Percentiles rank a stretch among this genome's conserved stretches.
phyloP scores from a whole-genome alignment of 2,113 vertebrate genomes.

The Thunnus maccoyii region DNA sequence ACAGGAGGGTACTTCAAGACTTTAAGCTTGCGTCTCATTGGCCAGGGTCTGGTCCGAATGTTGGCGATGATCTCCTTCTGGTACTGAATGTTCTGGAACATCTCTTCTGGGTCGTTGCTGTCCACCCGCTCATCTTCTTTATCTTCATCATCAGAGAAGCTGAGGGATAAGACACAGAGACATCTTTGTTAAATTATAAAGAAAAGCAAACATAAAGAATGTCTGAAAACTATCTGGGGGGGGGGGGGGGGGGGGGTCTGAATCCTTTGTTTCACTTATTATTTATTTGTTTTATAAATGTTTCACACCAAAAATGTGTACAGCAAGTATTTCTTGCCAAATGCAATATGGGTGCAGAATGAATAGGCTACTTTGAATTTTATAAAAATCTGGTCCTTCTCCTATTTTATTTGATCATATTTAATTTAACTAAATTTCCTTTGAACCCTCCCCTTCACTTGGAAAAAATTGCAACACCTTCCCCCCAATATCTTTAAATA shows the following conservation, averaged over 20 bases:
- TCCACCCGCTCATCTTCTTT: slow-evolving; percentile 87
- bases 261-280: no score
- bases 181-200: no score
- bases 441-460: background rate
- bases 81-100: slow-evolving; percentile 98
- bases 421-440: no score
- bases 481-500: no score
- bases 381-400: no score
- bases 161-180: slow-evolving; percentile 59
- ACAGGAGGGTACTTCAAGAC: slow-evolving; percentile 87
- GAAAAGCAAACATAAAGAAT: background rate
- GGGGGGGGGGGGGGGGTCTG: background rate
- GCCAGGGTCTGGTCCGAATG: slow-evolving; percentile 94
- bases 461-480: background rate
- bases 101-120: slow-evolving; percentile 93
- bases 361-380: no score
- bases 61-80: slow-evolving; percentile 97
- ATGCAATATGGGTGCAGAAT: no score
- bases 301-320: no score
- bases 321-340: no score
- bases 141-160: slow-evolving; percentile 91
- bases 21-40: slow-evolving; percentile 95
- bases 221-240: no score
- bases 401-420: no score
- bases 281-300: no score